Percentiles rank a stretch among this genome's conserved stretches.
phyloP scores from a whole-genome alignment of 2,797 vertebrate genomes.

The Eulemur rubriventer region DNA sequence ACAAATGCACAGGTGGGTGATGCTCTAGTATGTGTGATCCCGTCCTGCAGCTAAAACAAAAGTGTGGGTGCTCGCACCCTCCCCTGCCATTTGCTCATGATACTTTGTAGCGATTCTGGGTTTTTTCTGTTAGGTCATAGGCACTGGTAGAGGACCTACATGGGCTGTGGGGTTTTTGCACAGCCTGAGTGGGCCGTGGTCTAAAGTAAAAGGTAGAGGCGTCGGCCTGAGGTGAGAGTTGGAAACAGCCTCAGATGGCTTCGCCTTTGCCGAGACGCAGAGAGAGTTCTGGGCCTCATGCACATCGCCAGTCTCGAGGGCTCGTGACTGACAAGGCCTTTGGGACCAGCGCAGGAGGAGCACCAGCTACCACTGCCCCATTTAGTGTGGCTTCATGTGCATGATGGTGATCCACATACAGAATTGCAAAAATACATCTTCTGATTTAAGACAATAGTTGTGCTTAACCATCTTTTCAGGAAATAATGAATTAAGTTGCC shows the following conservation, averaged over 20 bases:
- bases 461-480: background rate
- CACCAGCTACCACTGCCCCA: fast-evolving
- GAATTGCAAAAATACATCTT: background rate
- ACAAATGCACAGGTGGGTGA: fast-evolving
- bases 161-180: background rate
- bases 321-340: fast-evolving
- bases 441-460: background rate
- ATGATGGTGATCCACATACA: background rate
- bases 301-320: fast-evolving
- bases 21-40: background rate
- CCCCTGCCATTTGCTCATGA: background rate
- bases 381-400: background rate
- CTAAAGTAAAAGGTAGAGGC: background rate
- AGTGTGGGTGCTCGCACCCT: background rate
- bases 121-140: background rate
- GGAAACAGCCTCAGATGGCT: background rate
- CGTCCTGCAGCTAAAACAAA: no score
- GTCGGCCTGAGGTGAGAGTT: background rate
- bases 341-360: no score
- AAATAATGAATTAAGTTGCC: background rate
- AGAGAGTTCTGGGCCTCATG: fast-evolving
- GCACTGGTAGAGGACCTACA: no score
- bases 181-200: fast-evolving
- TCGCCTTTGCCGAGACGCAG: background rate
- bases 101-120: fast-evolving